Evolutionary conservation across 2,113 vertebrate species (phyloP).

Genomic region (Megaptera novaeangliae): DNA sequence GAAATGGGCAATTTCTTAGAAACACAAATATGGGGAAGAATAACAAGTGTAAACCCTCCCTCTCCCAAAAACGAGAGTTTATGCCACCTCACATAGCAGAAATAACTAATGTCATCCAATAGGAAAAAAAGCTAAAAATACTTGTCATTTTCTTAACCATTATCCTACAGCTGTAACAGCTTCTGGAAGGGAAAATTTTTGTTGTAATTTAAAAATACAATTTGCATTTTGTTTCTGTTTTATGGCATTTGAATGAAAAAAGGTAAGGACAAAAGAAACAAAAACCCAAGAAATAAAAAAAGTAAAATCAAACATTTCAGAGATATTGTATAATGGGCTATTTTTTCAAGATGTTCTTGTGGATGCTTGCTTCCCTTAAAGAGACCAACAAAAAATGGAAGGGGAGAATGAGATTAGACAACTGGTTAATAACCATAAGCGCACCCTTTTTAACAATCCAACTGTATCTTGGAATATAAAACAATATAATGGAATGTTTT

Average conservation of each 20-base stretch:
- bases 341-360: background rate
- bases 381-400: background rate
- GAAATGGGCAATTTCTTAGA: background rate
- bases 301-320: background rate
- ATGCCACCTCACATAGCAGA: background rate
- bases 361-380: background rate
- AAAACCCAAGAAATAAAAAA: background rate
- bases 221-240: background rate
- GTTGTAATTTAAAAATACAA: background rate
- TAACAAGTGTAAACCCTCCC: background rate
- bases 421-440: background rate
- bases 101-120: background rate
- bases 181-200: background rate
- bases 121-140: background rate
- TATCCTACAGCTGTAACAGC: background rate
- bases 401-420: background rate
- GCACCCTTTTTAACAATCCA: conserved; percentile 33
- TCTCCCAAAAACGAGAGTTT: background rate
- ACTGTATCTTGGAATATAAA: conserved; percentile 63
- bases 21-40: background rate
- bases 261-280: background rate
- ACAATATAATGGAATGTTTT: conserved; percentile 69
- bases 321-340: background rate
- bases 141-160: background rate
- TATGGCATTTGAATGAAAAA: background rate